Conservation (phyloP, 2,113 vertebrate genomes). For the Aramus guarauna region DNA sequence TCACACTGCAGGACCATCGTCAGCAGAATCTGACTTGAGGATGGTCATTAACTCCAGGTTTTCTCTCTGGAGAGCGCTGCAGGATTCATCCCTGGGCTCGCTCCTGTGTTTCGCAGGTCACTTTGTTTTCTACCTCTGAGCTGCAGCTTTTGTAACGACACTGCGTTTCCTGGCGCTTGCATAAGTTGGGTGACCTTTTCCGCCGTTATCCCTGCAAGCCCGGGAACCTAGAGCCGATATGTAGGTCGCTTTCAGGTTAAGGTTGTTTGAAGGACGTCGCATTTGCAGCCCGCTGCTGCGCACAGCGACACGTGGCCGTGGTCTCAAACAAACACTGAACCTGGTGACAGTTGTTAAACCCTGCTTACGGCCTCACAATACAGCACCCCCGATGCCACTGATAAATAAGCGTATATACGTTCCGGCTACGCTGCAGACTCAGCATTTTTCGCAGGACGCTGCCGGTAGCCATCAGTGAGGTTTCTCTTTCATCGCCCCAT, state of each 20-base stretch:
- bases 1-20: rapidly evolving
- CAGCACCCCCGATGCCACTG: not conserved
- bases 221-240: not conserved
- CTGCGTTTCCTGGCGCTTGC: not conserved
- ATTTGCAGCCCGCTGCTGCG: not conserved
- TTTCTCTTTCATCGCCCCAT: not conserved
- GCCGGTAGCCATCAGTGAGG: not conserved
- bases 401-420: not conserved
- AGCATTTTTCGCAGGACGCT: not conserved
- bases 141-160: not conserved
- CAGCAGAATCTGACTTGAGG: not conserved
- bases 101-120: not conserved
- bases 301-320: rapidly evolving
- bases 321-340: not conserved
- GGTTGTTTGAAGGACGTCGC: not conserved
- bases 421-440: not conserved
- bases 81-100: not conserved
- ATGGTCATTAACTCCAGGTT: not conserved
- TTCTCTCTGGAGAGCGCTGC: not conserved
- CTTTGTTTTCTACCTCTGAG: not conserved
- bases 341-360: not conserved
- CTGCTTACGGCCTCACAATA: not conserved
- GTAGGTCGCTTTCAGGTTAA: not conserved
- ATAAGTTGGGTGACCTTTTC: slow-evolving; percentile 20
- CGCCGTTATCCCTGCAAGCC: not conserved